These are phyloP conservation scores for Hipposideros armiger DNA, from an alignment of 2,113 vertebrate genomes.

Conservation along the genomic window DNA sequence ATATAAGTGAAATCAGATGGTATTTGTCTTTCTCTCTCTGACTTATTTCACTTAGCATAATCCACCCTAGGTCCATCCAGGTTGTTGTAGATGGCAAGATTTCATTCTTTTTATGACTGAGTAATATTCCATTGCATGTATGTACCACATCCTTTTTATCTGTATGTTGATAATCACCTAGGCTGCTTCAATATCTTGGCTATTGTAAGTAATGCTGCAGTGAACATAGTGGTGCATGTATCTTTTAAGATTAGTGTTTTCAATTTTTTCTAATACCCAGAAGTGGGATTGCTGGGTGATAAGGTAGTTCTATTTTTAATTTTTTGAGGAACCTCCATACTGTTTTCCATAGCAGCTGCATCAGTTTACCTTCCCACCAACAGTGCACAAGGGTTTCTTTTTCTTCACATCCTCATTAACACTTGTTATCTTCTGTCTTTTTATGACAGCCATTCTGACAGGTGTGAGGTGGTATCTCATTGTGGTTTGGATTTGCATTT, in stretches of 20 bases:
- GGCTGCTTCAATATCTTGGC: neutral
- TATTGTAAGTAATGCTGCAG: neutral
- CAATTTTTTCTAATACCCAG: neutral
- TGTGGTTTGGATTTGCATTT: neutral
- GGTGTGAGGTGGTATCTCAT: neutral
- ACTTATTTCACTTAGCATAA: neutral
- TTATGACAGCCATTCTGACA: neutral
- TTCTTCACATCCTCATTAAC: neutral
- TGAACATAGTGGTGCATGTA: neutral
- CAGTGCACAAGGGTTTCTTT: neutral
- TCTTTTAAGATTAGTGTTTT: neutral
- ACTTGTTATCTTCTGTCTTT: neutral
- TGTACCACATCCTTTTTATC: neutral
- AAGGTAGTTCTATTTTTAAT: neutral
- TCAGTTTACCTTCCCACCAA: neutral
- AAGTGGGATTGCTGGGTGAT: neutral
- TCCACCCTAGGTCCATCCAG: neutral
- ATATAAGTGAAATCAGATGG: neutral
- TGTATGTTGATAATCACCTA: neutral
- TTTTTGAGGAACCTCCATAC: neutral
- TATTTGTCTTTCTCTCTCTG: neutral
- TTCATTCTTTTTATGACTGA: neutral
- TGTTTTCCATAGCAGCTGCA: neutral
- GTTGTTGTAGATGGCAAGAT: neutral
- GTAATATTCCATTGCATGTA: neutral